Evolutionary conservation across 2,797 vertebrate genomes (phyloP).

Genomic region (Dermochelys coriacea): DNA sequence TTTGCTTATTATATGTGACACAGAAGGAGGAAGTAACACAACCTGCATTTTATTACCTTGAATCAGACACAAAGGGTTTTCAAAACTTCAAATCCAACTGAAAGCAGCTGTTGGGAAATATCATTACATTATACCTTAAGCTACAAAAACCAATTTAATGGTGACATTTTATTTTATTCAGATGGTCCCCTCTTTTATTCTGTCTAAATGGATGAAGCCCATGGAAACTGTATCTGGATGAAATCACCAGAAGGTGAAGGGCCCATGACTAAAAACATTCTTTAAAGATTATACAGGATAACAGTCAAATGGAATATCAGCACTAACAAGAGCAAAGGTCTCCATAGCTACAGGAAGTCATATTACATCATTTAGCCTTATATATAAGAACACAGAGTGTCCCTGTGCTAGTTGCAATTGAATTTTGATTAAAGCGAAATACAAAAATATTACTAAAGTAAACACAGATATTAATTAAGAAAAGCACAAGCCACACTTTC

Average conservation of each 20-base stretch:
- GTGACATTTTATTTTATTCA: constrained; percentile 86
- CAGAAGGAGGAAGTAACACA: constrained; percentile 81
- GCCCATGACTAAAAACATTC: constrained; percentile 81
- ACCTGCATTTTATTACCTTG: constrained; percentile 83
- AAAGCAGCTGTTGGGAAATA: constrained; percentile 85
- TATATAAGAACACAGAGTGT: constrained; percentile 30
- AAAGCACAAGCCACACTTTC: not conserved
- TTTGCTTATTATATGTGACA: constrained; percentile 74
- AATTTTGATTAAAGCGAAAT: constrained; percentile 36
- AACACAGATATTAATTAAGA: constrained; percentile 5
- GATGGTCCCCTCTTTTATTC: constrained; percentile 82
- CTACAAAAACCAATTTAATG: constrained; percentile 85
- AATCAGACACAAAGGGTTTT: constrained; percentile 78
- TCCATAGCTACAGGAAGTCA: constrained; percentile 69
- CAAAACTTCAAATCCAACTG: constrained; percentile 82
- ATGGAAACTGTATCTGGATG: constrained; percentile 83
- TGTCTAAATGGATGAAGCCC: constrained; percentile 76
- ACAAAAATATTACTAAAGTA: constrained; percentile 34
- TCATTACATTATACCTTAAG: constrained; percentile 84
- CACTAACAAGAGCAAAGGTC: constrained; percentile 75
- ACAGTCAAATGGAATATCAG: constrained; percentile 69
- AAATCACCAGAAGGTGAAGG: constrained; percentile 85
- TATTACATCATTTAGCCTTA: constrained; percentile 60
- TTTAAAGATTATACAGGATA: constrained; percentile 80
- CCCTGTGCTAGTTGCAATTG: constrained; percentile 44